These are phyloP conservation scores for Mormyrops attenuatus DNA, from an alignment of 2,797 vertebrate genomes.

Conservation along the genomic window DNA sequence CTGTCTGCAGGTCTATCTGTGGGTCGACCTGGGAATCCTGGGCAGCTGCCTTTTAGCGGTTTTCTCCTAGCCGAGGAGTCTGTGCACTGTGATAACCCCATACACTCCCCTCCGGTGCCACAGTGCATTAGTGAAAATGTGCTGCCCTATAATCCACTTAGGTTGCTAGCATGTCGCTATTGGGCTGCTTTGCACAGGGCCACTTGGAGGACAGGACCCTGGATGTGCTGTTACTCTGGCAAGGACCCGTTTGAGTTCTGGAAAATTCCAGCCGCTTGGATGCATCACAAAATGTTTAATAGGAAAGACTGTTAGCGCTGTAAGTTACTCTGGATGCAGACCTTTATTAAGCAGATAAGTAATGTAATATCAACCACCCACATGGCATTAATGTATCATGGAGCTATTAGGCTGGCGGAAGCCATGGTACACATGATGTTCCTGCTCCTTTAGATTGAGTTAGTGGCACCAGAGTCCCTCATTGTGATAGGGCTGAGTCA, in stretches of 20 bases:
- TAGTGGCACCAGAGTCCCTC: background rate
- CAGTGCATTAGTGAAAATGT: background rate
- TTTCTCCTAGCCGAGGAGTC: background rate
- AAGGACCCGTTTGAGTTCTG: background rate
- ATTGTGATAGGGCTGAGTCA: background rate
- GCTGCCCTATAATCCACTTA: background rate
- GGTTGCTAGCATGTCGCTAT: background rate
- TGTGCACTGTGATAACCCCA: background rate
- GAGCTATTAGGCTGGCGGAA: background rate
- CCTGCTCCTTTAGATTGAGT: background rate
- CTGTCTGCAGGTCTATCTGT: background rate
- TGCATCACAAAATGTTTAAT: background rate
- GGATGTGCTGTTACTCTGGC: background rate
- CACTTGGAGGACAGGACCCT: background rate
- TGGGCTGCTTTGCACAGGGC: background rate
- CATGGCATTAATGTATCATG: background rate
- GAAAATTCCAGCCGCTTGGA: background rate
- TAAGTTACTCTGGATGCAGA: background rate
- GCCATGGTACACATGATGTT: background rate
- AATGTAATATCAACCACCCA: background rate
- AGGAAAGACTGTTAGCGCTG: background rate
- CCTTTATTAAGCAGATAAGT: constrained; percentile 10
- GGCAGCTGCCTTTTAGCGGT: background rate
- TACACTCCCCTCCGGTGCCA: background rate
- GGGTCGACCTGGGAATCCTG: background rate